These are phyloP conservation scores for Hippocampus mohnikei DNA, from an alignment of 2,113 vertebrate genomes.

Conservation along the genomic window DNA sequence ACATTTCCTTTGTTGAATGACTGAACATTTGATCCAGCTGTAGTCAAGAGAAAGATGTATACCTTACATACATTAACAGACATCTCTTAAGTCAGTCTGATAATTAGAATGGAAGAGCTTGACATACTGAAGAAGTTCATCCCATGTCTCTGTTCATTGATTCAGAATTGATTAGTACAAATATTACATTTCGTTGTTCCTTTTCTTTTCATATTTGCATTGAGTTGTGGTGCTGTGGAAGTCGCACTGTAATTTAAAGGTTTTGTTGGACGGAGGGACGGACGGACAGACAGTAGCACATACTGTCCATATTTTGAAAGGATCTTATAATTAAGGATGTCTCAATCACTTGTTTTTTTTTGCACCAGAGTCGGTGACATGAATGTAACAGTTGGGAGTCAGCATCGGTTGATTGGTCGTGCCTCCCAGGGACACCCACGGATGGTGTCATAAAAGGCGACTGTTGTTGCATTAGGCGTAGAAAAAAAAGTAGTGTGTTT, in stretches of 20 bases:
- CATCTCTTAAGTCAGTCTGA: constrained; percentile 18
- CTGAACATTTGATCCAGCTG: constrained; percentile 3
- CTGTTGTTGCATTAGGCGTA: too few relatives aligned
- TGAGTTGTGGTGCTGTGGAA: not conserved
- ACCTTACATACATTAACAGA: constrained; percentile 3
- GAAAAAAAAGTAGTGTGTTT: too few relatives aligned
- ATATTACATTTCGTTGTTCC: constrained; percentile 12
- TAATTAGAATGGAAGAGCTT: constrained; percentile 15
- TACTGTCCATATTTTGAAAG: not conserved
- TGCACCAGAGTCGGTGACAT: too few relatives aligned
- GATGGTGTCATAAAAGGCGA: too few relatives aligned
- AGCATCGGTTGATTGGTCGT: too few relatives aligned
- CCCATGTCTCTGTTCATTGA: constrained; percentile 26
- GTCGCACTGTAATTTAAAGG: constrained; percentile 1
- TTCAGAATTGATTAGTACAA: constrained; percentile 22
- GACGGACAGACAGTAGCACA: constrained; percentile 1
- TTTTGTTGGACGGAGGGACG: not conserved
- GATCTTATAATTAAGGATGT: too few relatives aligned
- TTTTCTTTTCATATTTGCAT: constrained; percentile 11
- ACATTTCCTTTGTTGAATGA: not conserved
- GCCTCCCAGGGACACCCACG: too few relatives aligned
- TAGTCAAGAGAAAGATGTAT: not conserved
- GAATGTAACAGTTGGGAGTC: too few relatives aligned
- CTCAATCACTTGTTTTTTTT: too few relatives aligned
- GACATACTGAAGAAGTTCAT: constrained; percentile 18